Evolutionary conservation across 2,113 vertebrate species (phyloP), one percentile per base, ranked within the genome.

Genomic region (Ceyx margarethae): DNA sequence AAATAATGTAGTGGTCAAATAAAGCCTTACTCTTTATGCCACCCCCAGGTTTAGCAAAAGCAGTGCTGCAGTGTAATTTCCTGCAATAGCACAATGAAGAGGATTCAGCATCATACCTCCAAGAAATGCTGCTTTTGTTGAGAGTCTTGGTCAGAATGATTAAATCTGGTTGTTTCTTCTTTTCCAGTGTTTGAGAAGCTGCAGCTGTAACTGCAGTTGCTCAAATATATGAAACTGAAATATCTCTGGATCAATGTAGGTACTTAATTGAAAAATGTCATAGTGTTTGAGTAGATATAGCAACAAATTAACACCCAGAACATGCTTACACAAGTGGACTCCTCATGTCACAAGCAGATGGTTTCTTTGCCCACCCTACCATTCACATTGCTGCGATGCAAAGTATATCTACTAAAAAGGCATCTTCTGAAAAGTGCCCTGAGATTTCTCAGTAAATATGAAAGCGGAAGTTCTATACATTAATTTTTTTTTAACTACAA

Each of bases 301-400:
- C 15, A 64, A 20, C 13, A 85, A 71, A 73, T 61, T 42, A 50
- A 15, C 18, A 66, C 13, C 11, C 5, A 58, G 26, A 10, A 50
- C 4, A 57, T 76, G 7, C 17, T 23, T 15, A 46, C 31, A 3
- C 23, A 53, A 28, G 51, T 53, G 51, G 14, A 8, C 15, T 82
- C 8, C 10, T 33, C 1, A 0, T 62, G 5, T 15, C 13, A 9
- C 16, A 23, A 26, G 37, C 4, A 16, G 26, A 18, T 1, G n/a
- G 4, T 19, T 91, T 80, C 50, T 87, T 68, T 54, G 15, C 19
- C 7, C 10, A 51, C 13, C 3, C 14, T 21, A 29, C 6, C 10
- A n/a, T 42, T 40, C 60, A 29, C 4, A 83, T 82, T 61, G 1
- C 4, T 68, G 4, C 45, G 14, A 31, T 35, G 12, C 42, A 45